Conservation (phyloP, 2,113 vertebrate species). For the Mustelus asterias region DNA sequence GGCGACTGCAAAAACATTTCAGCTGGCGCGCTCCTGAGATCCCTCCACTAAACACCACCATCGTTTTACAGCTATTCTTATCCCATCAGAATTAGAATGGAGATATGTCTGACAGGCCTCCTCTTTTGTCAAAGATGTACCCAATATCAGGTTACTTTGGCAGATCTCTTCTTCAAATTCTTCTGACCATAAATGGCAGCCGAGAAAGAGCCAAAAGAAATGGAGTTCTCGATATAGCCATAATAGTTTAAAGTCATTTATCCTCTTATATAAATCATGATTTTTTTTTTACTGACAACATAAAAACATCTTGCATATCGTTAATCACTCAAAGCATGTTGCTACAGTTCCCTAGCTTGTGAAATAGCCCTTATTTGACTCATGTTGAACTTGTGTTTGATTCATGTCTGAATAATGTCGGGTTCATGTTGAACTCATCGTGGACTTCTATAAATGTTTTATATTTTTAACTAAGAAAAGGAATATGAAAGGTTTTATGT, state of each 20-base stretch:
- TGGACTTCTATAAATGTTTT: background rate
- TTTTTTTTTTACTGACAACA: constrained; percentile 31
- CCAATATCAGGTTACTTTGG: background rate
- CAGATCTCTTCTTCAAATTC: background rate
- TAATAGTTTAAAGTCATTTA: constrained; percentile 31
- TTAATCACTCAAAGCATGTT: constrained; percentile 23
- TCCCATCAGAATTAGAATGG: background rate
- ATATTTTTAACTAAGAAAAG: background rate
- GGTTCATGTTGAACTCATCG: background rate
- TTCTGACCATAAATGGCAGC: constrained; percentile 33
- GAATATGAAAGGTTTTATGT: background rate
- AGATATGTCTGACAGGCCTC: background rate
- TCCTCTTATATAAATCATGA: constrained; percentile 23
- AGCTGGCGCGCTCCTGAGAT: background rate
- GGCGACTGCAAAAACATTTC: background rate
- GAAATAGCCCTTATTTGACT: background rate
- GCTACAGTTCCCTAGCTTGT: background rate
- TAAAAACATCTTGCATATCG: constrained; percentile 30
- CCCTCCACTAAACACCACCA: constrained; percentile 2
- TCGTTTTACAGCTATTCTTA: constrained; percentile 30
- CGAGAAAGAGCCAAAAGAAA: constrained; percentile 20
- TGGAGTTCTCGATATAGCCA: background rate
- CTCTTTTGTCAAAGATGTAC: background rate
- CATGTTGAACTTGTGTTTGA: background rate
- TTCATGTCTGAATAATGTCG: constrained; percentile 20